Conservation (phyloP, 1,140 invertebrate genomes). For the Tetragnatha versicolor region DNA sequence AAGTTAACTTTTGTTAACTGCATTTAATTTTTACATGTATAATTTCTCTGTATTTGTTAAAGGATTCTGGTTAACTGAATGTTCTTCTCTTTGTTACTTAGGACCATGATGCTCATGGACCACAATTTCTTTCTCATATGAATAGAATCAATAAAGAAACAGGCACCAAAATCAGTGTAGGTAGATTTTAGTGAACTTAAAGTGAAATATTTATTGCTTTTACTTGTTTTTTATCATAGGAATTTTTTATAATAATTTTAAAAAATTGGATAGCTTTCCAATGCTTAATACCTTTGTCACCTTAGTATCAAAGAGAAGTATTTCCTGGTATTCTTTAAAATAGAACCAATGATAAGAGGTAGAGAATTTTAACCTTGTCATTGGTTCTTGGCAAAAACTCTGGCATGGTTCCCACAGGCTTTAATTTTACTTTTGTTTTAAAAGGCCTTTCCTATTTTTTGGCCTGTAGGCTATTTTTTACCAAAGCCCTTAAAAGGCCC, state of each 20-base stretch:
- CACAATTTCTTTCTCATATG: conserved; percentile 94
- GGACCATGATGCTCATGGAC: conserved; percentile 93
- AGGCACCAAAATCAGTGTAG: conserved; percentile 87
- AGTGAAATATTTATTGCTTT: not conserved
- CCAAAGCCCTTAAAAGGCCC: too few species aligned
- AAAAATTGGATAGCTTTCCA: not conserved
- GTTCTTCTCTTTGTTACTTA: conserved; percentile 64
- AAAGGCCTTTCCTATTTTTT: too few species aligned
- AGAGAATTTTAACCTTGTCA: too few species aligned
- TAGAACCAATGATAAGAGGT: too few species aligned
- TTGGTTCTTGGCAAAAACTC: too few species aligned
- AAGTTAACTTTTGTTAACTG: not conserved
- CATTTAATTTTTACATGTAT: not conserved
- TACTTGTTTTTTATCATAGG: too few species aligned
- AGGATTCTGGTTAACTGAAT: not conserved
- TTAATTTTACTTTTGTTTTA: too few species aligned
- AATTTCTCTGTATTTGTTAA: too few species aligned
- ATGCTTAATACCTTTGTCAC: not conserved
- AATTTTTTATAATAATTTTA: too few species aligned
- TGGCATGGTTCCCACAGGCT: too few species aligned
- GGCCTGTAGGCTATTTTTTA: too few species aligned
- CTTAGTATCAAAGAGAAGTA: not conserved
- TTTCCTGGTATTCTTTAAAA: not conserved
- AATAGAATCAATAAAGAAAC: conserved; percentile 86
- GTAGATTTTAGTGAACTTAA: not conserved